Conservation (phyloP, 1,140 invertebrate genomes). For the Pinna nobilis region DNA sequence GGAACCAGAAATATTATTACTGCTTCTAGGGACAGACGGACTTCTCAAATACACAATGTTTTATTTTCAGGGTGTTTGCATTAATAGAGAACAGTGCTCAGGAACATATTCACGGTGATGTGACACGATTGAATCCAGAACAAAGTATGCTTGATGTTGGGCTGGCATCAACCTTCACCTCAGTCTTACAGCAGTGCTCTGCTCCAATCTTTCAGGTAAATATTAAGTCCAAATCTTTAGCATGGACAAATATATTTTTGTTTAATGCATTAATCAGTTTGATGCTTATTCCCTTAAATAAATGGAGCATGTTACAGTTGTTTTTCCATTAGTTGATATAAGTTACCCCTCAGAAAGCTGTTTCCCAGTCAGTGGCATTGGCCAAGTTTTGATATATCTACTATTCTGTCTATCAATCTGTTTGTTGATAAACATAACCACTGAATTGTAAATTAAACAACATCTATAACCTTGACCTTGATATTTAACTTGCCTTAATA, state of each 20-base stretch:
- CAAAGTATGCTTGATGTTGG: conserved; percentile 84
- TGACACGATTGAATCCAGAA: conserved; percentile 78
- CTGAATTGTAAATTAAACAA: too few species aligned
- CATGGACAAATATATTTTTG: neutral
- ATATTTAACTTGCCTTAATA: too few species aligned
- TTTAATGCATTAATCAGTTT: neutral
- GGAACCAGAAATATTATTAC: too few species aligned
- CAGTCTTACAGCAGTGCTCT: conserved; percentile 81
- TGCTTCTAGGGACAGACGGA: neutral
- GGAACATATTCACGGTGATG: conserved; percentile 55
- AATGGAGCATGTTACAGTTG: too few species aligned
- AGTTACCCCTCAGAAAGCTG: too few species aligned
- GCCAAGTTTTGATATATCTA: too few species aligned
- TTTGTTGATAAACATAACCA: too few species aligned
- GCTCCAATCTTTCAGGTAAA: conserved; percentile 78
- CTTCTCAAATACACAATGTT: neutral
- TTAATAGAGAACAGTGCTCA: conserved; percentile 71
- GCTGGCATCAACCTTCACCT: conserved; percentile 81
- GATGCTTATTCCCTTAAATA: too few species aligned
- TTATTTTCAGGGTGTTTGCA: conserved; percentile 58
- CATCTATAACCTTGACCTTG: too few species aligned
- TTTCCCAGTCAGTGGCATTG: too few species aligned
- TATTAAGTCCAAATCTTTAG: neutral
- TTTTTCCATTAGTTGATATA: too few species aligned
- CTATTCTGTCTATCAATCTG: too few species aligned